Base-by-base conservation (phyloP, 2,113 vertebrate genomes). In the Pterocles orientalis region DNA sequence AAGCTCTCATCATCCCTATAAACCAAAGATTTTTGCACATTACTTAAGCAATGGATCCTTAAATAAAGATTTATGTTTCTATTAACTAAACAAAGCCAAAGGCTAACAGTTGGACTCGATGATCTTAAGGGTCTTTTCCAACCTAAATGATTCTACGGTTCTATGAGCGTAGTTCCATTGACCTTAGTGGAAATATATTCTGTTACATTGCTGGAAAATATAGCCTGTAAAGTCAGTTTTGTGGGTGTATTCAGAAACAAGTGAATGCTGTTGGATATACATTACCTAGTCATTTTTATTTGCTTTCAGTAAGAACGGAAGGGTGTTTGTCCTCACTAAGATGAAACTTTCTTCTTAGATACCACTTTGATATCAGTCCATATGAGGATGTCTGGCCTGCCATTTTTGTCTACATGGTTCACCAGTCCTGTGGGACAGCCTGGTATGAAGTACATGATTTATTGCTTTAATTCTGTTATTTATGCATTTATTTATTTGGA, bases 321-420 rank as follows among this genome's bases (percentile, higher is more conserved):
- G 47, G 7, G 7, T 34, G 14, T 51, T 95, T 89, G 12, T 62
- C 58, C 56, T 79, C 86, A 61, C 60, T 85, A 53, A 95, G 21
- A 18, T 61, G 26, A 64, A 75, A 82, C 9, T 93, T 95, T 89
- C 36, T 93, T 77, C 93, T 73, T 96, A 99, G 99, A 94, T 99
- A 99, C 97, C 99, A 99, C 97, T 99, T 99, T 98, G 99, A 99
- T 98, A 99, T 99, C 47, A 98, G 97, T 91, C 99, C 99, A 2
- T 99, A 98, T 92, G 99, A 99, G 94, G 99, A 99, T 92, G 98
- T 99, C 95, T 99, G 99, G 99, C 99, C 99, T 87, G 99, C 99
- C n/a, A 98, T 99, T 94, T 99, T 99, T 95, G 98, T 99, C 92
- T 98, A 99, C 93, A 99, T 99, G 99, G 94, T 99, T 96, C 99